These are phyloP conservation scores for Dilophus febrilis DNA, from an alignment of 2,888 invertebrate species.

Conservation along the genomic window DNA sequence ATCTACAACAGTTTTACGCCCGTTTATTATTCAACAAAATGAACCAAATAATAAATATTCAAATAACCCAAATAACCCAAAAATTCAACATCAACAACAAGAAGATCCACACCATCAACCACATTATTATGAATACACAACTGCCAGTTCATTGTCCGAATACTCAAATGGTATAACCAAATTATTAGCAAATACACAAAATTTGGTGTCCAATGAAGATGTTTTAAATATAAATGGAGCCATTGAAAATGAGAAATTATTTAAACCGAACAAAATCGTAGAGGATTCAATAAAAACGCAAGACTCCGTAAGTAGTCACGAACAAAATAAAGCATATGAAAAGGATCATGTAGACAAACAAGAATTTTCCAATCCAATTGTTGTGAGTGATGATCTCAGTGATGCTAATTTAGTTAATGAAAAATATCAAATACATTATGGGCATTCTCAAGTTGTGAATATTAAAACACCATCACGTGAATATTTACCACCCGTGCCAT, in stretches of 20 bases:
- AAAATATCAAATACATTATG: slow-evolving; percentile 14
- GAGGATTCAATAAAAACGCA: too few species aligned
- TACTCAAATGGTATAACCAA: slow-evolving; percentile 27
- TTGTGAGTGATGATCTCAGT: slow-evolving; percentile 30
- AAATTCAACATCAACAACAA: too few species aligned
- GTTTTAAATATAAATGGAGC: slow-evolving; percentile 44
- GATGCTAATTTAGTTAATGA: slow-evolving; percentile 24
- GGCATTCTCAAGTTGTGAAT: slow-evolving; percentile 9
- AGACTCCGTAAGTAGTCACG: slow-evolving; percentile 10
- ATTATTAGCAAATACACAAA: slow-evolving; percentile 39
- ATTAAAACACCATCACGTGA: neutral
- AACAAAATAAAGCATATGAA: slow-evolving; percentile 14
- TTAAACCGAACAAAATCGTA: slow-evolving; percentile 5
- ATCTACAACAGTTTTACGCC: neutral
- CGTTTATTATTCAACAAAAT: too few species aligned
- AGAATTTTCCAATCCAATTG: slow-evolving; percentile 29
- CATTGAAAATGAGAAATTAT: slow-evolving; percentile 14
- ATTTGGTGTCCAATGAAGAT: slow-evolving; percentile 45
- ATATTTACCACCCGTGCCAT: slow-evolving; percentile 6
- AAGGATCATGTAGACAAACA: slow-evolving; percentile 16
- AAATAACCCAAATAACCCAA: too few species aligned
- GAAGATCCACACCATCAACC: neutral
- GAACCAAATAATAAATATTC: neutral
- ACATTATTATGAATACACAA: neutral
- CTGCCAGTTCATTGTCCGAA: neutral